Base-by-base conservation (phyloP, 1,140 invertebrate species). In the Branchinecta lindahli region DNA sequence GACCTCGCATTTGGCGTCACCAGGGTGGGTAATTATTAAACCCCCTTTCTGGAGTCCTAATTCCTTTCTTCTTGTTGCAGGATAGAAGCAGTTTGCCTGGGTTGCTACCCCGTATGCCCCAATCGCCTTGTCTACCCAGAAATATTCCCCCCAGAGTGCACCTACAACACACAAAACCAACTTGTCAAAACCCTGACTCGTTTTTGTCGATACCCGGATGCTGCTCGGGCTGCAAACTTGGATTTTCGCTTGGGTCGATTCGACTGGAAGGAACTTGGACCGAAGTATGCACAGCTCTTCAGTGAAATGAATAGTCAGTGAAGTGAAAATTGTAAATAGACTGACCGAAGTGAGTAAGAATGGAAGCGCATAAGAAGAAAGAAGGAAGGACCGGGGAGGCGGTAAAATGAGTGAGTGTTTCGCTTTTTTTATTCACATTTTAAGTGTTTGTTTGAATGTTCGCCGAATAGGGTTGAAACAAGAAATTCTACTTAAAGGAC, bases 41-140 rank as follows among this genome's bases (percentile, higher is more conserved):
- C 33, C 33, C 33, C 1, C 5, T 33, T 33, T 33, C 1, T 33
- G 33, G 2, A 33, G 33, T 33, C 33, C 33, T 33, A 33, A 33
- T 70, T 72, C 10, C 66, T 66, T 65, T 72, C 71, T 70, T 61
- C 70, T 68, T 74, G 73, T 72, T 71, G 69, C 78, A 85, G 84
- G 83, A 75, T 89, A 67, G 88, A 90, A 78, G 85, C 86, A n/a
- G 82, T 82, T 8, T 82, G 82, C 72, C 82, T 81, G 70, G 86
- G 86, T 10, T 88, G 87, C 75, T 85, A 84, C 77, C 88, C 88
- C 6, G 75, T 89, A 15, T 83, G 83, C 68, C 88, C 88, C 45
- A 87, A 86, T 74, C 77, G 79, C 71, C 78, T 90, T 8, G 87
- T 87, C 0, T 90, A 90, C 80, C 87, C 87, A 1, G 88, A 89